phyloP scores from a whole-genome alignment of 2,888 invertebrate species.

The Eupithecia insigniata region DNA sequence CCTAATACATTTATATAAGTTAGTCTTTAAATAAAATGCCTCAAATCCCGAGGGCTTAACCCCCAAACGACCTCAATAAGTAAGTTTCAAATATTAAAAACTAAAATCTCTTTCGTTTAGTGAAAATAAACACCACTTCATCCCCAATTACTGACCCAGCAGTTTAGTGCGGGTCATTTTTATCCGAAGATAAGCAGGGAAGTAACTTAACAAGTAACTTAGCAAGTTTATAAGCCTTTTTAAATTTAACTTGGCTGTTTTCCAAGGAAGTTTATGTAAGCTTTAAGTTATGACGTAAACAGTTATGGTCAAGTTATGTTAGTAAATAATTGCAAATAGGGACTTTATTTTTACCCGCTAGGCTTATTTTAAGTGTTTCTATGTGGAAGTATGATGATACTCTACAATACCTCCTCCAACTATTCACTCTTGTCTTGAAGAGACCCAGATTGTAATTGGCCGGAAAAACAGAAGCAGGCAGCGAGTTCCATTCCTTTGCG shows the following conservation, averaged over 20 bases:
- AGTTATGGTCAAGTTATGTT: neutral
- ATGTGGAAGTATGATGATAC: no score
- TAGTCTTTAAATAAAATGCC: no score
- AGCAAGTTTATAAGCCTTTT: neutral
- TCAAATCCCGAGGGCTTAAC: no score
- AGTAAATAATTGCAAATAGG: no score
- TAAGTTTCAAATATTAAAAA: neutral
- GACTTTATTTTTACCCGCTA: no score
- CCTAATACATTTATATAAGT: no score
- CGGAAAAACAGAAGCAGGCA: no score
- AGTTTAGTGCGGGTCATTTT: neutral
- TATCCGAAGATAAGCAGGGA: neutral
- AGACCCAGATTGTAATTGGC: no score
- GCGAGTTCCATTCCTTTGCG: no score
- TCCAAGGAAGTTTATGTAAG: constrained; percentile 3
- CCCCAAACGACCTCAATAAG: neutral
- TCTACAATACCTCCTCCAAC: no score
- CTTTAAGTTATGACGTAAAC: neutral
- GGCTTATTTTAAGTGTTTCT: no score
- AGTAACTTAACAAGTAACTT: constrained; percentile 1
- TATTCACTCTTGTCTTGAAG: no score
- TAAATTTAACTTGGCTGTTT: neutral
- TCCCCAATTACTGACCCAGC: neutral
- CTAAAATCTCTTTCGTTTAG: neutral
- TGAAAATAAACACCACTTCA: neutral